Conservation (phyloP, 2,888 invertebrate genomes). For the Hecatera dysodea region DNA sequence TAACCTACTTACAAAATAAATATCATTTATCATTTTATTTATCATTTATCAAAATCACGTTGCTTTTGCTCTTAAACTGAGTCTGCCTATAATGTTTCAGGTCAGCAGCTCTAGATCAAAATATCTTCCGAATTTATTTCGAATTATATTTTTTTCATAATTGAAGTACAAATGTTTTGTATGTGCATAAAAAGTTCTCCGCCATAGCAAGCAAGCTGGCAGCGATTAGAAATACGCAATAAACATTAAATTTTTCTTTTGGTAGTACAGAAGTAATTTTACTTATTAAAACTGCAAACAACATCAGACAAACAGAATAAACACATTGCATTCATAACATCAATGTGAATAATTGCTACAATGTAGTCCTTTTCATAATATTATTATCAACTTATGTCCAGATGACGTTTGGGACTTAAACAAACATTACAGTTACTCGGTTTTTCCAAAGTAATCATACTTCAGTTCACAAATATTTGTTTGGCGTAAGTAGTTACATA, state of each 20-base stretch:
- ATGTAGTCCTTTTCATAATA: conserved; percentile 12
- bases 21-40: too few species aligned
- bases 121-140: not conserved
- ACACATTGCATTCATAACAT: not conserved
- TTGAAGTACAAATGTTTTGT: too few species aligned
- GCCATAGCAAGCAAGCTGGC: too few species aligned
- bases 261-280: too few species aligned
- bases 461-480: conserved; percentile 37
- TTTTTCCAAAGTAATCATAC: conserved; percentile 33
- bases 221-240: too few species aligned
- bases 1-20: too few species aligned
- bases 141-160: too few species aligned
- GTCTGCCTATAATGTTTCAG: not conserved
- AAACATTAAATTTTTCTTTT: too few species aligned
- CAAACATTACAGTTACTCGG: conserved; percentile 30
- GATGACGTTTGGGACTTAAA: conserved; percentile 15
- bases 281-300: not conserved
- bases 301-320: not conserved
- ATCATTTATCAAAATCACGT: not conserved
- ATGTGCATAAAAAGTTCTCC: too few species aligned
- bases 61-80: not conserved
- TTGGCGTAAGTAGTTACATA: conserved; percentile 13
- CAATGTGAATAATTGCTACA: conserved; percentile 12
- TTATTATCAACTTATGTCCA: conserved; percentile 14
- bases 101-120: not conserved